Evolutionary conservation across 2,113 vertebrate species (phyloP).

Genomic region (Microtus montanus): DNA sequence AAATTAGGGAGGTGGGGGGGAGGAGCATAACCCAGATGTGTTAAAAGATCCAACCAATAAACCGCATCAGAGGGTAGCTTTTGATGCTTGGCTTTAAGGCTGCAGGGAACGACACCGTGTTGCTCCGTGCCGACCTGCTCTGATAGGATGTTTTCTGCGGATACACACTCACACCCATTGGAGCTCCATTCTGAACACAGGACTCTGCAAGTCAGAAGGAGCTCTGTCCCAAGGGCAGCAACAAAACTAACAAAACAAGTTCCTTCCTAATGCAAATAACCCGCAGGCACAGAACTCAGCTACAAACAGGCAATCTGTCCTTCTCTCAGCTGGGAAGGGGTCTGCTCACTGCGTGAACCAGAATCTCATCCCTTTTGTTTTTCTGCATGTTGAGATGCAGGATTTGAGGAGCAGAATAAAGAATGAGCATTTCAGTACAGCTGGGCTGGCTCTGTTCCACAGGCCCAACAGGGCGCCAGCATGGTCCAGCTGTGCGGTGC

Average conservation of each 20-base stretch:
- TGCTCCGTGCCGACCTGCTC: background rate
- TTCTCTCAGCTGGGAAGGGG: slow-evolving; percentile 13
- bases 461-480: slow-evolving; percentile 62
- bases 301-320: background rate
- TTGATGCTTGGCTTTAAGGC: background rate
- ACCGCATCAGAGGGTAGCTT: too few species aligned
- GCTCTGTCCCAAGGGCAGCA: slow-evolving; percentile 57
- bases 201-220: background rate
- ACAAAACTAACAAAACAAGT: slow-evolving; percentile 15
- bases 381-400: background rate
- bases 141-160: background rate
- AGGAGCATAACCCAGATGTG: background rate
- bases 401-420: slow-evolving; percentile 30
- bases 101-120: too few species aligned
- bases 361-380: background rate
- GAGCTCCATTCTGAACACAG: background rate
- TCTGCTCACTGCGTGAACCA: background rate
- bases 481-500: slow-evolving; percentile 74
- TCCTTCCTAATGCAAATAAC: background rate
- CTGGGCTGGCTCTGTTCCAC: slow-evolving; percentile 77
- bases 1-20: background rate
- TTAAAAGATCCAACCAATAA: background rate
- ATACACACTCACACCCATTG: background rate
- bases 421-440: slow-evolving; percentile 78
- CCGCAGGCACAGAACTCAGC: slow-evolving; percentile 27